Evolutionary conservation across 1,140 invertebrate genomes (phyloP), one percentile per base, ranked within the genome.

Genomic region (Battus philenor): DNA sequence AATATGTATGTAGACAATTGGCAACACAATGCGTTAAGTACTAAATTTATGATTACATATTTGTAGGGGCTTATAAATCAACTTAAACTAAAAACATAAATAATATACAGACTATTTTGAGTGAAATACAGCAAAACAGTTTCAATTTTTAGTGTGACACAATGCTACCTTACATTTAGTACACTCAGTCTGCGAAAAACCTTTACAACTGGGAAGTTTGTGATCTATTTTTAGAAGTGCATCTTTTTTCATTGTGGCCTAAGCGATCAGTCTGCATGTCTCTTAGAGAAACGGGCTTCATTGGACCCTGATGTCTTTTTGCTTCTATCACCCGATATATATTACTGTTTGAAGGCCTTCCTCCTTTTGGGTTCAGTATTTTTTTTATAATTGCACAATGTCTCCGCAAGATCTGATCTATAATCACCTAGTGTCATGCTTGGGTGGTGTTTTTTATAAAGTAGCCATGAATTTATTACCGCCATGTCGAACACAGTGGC

Each of bases 141-240:
- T 50, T 38, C n/a, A n/a, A n/a, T 29, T 36, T 27, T 36, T 33
- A 16, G 44, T 26, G 30, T 18, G 31, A 27, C 29, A 47, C 12
- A 44, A 17, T 22, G 44, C 44, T 29, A 47, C 34, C 22, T 43
- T 24, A 49, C 26, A 47, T 39, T 47, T 34, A 31, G 43, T 44
- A 31, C 33, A 47, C 20, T 39, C 33, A 39, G 26, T 44, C 16
- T 30, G 43, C 18, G 43, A 44, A 32, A 44, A 44, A 11, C 43
- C 43, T 33, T 44, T 44, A 24, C 44, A 46, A 46, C 44, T 50
- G 7, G 50, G 51, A 15, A 59, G 27, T 45, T 57, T 63, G 38
- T 48, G n/a, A 56, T 34, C 48, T 56, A 54, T 60, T 63, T 52
- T 44, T 59, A 10, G 11, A 36, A 44, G 31, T 27, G 41, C 44